phyloP scores from a whole-genome alignment of 53 echinoderm and acorn worm species.

The Pentamera pediparva region DNA sequence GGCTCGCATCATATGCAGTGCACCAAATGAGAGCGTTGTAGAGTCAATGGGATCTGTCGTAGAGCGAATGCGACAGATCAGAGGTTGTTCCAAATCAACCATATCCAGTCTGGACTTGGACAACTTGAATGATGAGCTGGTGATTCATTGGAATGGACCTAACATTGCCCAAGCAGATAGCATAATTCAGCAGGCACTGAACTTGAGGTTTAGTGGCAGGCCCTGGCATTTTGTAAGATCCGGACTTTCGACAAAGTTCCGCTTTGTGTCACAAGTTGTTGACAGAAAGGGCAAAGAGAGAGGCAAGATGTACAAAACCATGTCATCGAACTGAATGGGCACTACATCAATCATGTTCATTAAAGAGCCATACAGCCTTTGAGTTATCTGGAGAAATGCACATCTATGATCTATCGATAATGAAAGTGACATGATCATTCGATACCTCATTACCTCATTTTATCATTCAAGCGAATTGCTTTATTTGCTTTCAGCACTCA shows the following conservation, averaged over 20 bases:
- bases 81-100: slow-evolving; percentile 15
- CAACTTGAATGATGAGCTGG: slow-evolving; percentile 11
- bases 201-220: slow-evolving; percentile 1
- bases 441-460: too few species aligned
- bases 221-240: slow-evolving; percentile 8
- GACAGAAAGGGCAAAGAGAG: not conserved
- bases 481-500: too few species aligned
- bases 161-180: not conserved
- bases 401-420: too few species aligned
- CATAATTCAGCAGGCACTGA: not conserved
- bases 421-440: too few species aligned
- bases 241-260: not conserved
- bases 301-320: not conserved
- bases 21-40: not conserved
- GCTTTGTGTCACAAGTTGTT: not conserved
- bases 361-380: too few species aligned
- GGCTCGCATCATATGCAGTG: slow-evolving; percentile 12
- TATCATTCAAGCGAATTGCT: too few species aligned
- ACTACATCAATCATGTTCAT: too few species aligned
- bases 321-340: too few species aligned
- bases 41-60: slow-evolving; percentile 21
- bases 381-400: too few species aligned
- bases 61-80: not conserved
- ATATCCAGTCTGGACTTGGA: slow-evolving; percentile 10
- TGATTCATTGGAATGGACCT: slow-evolving; percentile 31